Evolutionary conservation across 1,140 invertebrate species (phyloP), one percentile per base, ranked within the genome.

Genomic region (Hylyphantes graminicola): DNA sequence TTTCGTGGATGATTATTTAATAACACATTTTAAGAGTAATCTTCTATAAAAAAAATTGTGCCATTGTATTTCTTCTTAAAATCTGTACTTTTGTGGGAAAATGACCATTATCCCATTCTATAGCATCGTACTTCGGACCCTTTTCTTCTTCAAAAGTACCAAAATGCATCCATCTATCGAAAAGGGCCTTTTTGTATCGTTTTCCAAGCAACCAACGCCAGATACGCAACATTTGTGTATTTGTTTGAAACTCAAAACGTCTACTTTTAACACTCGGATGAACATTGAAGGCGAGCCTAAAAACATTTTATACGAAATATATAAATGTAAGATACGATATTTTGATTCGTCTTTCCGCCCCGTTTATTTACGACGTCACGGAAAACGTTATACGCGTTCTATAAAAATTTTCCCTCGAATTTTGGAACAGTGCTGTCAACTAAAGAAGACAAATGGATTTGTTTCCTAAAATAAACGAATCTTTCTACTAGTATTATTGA

Each of bases 251-350:
- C 59, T 8, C 19, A 59, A 61, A 76, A 19, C 73, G 57, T 76
- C 73, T 50, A 76, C 57, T 76, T 76, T 76, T 76, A 76, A 76
- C 73, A 76, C 73, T 61, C 21, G 4, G 53, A 15, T 76, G 57
- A 19, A 63, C 73, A 61, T 76, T 57, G 57, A 50, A 53, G 57
- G 19, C 59, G 51, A 61, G 57, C 73, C 73, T 12, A 48, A 76
- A 75, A 76, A 76, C 73, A 76, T 76, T 76, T 76, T 63, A 63
- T 76, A 10, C 12, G n/a, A 76, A n/a, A 76, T 76, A 76, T 76
- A 61, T 21, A 76, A 76, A 76, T 76, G 53, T 61, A 12, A 63
- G 21, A 55, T 61, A 48, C 15, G 51, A 55, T 57, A 19, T 19
- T 70, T 35, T 35, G 53, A 50, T 10, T 35, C 21, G 5, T 21